Evolutionary conservation across 2,888 invertebrate genomes (phyloP), one percentile per base, ranked within the genome.

Genomic region (Ischnura elegans): DNA sequence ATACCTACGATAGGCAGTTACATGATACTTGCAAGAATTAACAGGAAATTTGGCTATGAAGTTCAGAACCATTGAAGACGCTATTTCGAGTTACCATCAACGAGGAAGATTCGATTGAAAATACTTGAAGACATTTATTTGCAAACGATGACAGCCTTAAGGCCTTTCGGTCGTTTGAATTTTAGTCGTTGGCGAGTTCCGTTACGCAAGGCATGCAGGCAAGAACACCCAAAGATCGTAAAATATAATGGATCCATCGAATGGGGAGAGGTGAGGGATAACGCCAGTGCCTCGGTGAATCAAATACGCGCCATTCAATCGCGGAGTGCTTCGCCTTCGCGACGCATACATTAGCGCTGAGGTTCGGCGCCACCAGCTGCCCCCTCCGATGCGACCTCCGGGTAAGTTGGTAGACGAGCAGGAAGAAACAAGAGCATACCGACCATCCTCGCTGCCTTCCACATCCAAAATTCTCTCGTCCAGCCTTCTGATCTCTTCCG

Each of bases 131-230:
- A 76, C 13, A 10, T 16, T 25, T 29, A 29, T 76, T 36, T 36
- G 76, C 76, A 76, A 51, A 61, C 61, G n/a, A 8, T 8, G 76
- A 76, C 13, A 36, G 29, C 36, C 76, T 36, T 13, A 8, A 13
- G 61, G 36, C 0, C 29, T 16, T 36, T 76, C 76, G 36, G 36
- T 36, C 76, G 76, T 76, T 76, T 76, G 76, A 13, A 1, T 76
- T 3, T 29, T 36, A 76, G 76, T 36, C 61, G n/a, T 5, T 29
- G 76, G 76, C 29, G 29, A 76, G 76, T 76, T 76, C 76, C 76
- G 76, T 76, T 76, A 76, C 76, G 76, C 76, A 76, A 36, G 76
- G 13, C 13, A 76, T 76, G 76, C 36, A 76, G 36, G 76, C 76
- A 76, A 76, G 29, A 25, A 16, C 61, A 25, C 61, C 76, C 76